These are phyloP conservation scores for Heteractis magnifica DNA, from an alignment of 92 coral and sea anemone genomes.

Conservation along the genomic window DNA sequence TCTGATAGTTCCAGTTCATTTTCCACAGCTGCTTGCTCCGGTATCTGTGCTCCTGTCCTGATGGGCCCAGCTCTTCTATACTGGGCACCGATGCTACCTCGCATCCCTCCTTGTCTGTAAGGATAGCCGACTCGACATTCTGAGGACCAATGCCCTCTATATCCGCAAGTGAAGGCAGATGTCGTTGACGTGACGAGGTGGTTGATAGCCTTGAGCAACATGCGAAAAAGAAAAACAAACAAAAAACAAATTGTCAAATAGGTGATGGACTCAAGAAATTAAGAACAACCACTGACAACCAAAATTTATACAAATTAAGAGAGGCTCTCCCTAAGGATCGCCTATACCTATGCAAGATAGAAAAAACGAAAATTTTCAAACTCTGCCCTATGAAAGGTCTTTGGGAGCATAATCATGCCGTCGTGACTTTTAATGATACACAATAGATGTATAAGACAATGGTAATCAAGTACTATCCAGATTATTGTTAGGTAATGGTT, in stretches of 20 bases:
- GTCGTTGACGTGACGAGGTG: constrained; percentile 3
- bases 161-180: constrained; percentile 4
- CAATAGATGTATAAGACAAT: no score
- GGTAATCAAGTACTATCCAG: no score
- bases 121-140: constrained; percentile 4
- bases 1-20: background rate
- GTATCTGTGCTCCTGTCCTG: background rate
- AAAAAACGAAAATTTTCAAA: no score
- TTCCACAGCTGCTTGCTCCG: background rate
- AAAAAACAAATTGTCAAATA: no score
- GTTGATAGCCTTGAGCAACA: background rate
- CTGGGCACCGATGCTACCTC: background rate
- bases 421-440: no score
- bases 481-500: no score
- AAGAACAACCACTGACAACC: no score
- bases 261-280: background rate
- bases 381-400: no score
- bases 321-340: no score
- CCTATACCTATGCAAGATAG: no score
- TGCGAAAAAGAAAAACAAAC: background rate
- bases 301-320: no score
- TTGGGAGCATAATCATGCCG: no score
- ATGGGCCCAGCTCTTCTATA: background rate
- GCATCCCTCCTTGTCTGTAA: background rate
- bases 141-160: background rate